phyloP scores from a whole-genome alignment of 2,797 vertebrate species.

The Hemitrygon akajei region DNA sequence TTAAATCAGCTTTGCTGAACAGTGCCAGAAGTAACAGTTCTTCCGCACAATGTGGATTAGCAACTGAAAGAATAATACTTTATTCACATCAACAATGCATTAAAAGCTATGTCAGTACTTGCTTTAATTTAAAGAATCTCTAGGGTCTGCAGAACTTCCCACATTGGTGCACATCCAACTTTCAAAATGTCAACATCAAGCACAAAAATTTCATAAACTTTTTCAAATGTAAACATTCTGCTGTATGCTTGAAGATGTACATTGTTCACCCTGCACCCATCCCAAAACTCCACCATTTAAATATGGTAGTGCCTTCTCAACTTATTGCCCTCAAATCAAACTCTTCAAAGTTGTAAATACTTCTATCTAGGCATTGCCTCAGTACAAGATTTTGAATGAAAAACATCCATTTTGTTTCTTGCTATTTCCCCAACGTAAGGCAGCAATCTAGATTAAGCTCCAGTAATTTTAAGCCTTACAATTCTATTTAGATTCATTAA shows the following conservation, averaged over 20 bases:
- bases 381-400: background rate
- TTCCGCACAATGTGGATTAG: background rate
- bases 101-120: background rate
- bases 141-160: no score
- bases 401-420: background rate
- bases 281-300: background rate
- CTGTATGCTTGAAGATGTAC: no score
- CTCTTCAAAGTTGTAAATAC: background rate
- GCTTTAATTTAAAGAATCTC: background rate
- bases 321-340: background rate
- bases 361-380: background rate
- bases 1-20: background rate
- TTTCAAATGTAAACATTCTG: no score
- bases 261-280: background rate
- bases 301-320: background rate
- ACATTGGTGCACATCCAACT: no score
- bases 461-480: background rate
- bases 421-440: background rate
- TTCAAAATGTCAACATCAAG: no score
- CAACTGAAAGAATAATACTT: background rate
- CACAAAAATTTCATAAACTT: no score
- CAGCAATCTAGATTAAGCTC: background rate
- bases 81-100: background rate
- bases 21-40: background rate
- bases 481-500: background rate